Evolutionary conservation across 2,888 invertebrate genomes (phyloP).

Genomic region (Patella pellucida): DNA sequence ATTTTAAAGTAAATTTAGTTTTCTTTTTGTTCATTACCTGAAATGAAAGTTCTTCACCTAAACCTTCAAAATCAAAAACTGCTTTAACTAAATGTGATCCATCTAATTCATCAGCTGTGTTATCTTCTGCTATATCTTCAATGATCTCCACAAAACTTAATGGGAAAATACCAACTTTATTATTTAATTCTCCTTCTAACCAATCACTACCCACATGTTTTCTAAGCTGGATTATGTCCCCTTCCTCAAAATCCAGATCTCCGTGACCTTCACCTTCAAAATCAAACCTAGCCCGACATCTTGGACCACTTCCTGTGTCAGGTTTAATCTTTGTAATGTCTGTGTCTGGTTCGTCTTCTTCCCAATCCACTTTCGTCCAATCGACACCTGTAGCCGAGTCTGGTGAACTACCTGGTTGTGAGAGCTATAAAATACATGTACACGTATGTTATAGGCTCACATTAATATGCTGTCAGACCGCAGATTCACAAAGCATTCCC

Average conservation of each 20-base stretch:
- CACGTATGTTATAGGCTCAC: too few relatives aligned
- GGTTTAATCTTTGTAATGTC: neutral
- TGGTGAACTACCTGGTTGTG: neutral
- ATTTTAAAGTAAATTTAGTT: neutral
- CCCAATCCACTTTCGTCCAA: neutral
- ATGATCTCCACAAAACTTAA: constrained; percentile 70
- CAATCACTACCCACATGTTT: constrained; percentile 60
- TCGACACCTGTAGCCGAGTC: neutral
- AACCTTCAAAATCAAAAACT: constrained; percentile 54
- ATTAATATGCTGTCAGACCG: too few relatives aligned
- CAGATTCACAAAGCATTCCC: too few relatives aligned
- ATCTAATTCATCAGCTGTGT: neutral
- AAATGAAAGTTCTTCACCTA: constrained; percentile 53
- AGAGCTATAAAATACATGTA: too few relatives aligned
- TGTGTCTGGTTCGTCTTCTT: neutral
- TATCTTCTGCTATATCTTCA: constrained; percentile 49
- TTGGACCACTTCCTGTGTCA: constrained; percentile 44
- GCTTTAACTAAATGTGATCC: constrained; percentile 33
- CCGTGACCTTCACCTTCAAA: constrained; percentile 56
- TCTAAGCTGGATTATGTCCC: constrained; percentile 56
- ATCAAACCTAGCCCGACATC: constrained; percentile 65
- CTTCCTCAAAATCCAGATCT: constrained; percentile 60
- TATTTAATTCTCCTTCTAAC: constrained; percentile 60
- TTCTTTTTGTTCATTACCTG: constrained; percentile 39
- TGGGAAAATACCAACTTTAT: constrained; percentile 69